Percentiles rank a stretch among this genome's conserved stretches.
Evolutionary conservation across 2,888 invertebrate species (phyloP).

Genomic region (Netelia melanura): DNA sequence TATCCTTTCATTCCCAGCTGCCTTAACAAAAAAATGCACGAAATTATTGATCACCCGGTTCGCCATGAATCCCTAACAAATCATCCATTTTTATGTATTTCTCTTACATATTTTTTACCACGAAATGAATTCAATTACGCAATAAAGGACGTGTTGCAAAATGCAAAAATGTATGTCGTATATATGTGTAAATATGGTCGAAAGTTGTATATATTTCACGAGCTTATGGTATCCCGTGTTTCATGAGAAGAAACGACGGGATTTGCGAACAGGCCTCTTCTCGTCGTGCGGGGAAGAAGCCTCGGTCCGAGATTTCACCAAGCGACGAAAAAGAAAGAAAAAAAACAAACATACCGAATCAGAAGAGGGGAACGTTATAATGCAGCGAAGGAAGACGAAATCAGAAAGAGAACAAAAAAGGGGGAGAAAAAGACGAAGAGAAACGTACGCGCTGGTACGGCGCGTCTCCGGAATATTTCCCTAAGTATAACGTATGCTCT

Average conservation of each 20-base stretch:
- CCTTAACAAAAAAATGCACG: slow-evolving; percentile 9
- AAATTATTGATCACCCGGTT: slow-evolving; percentile 14
- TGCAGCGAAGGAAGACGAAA: slow-evolving; percentile 32
- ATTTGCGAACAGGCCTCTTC: slow-evolving; percentile 24
- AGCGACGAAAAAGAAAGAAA: slow-evolving; percentile 11
- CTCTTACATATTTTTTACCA: not conserved
- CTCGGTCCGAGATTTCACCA: slow-evolving; percentile 1
- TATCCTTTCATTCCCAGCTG: slow-evolving; percentile 36
- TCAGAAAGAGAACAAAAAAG: slow-evolving; percentile 55
- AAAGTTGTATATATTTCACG: slow-evolving; percentile 4
- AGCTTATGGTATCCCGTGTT: slow-evolving; percentile 17
- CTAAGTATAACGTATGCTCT: slow-evolving; percentile 83
- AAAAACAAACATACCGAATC: slow-evolving; percentile 39
- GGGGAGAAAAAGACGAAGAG: slow-evolving; percentile 75
- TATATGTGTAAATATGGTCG: not conserved
- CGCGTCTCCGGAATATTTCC: slow-evolving; percentile 76
- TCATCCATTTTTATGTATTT: slow-evolving; percentile 5
- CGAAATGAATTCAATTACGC: not conserved
- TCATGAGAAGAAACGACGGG: slow-evolving; percentile 11
- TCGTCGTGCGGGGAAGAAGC: not conserved
- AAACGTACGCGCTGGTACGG: slow-evolving; percentile 60
- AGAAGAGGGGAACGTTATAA: slow-evolving; percentile 49
- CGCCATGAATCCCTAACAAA: not conserved
- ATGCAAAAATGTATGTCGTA: not conserved
- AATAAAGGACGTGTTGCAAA: not conserved